Evolutionary conservation across 2,113 vertebrate species (phyloP), one percentile per base, ranked within the genome.

Genomic region (Lota lota): DNA sequence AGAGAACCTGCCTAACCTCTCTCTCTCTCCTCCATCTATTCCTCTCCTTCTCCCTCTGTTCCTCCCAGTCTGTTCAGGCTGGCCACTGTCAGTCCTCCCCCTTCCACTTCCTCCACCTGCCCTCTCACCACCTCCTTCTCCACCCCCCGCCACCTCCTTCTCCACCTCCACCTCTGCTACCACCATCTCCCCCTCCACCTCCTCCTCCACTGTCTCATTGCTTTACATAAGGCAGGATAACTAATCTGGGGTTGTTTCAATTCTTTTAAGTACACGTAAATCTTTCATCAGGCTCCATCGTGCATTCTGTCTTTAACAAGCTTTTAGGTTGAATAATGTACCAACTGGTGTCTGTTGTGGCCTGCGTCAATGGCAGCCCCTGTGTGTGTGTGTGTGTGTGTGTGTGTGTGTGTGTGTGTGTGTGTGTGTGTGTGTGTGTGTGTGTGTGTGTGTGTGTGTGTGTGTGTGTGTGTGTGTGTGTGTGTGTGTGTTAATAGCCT

Each of bases 371-470:
- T 6, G 28, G 4, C 4, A 33, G 28, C 28, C 28, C 28, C 28
- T 12, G 40, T 47, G 40, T 47, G 40, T 47, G 40, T 47, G 40
- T 47, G 40, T 47, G 40, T 47, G 40, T 47, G 40, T 47, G 40
- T 47, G 40, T 47, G 40, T 47, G 40, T 47, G 11, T 47, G 40
- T 47, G 5, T 28, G 17, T 28, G 22, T 62, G 61, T 60, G 59
- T 66, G 40, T 47, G 57, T 21, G 11, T 20, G 57, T 59, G 61
- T 5, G 11, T 17, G 20, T 8, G 60, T 40, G 67, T 71, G 57
- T 67, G 63, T 66, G 79, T 81, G 79, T 66, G 70, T 66, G 78
- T 66, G 75, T 5, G 61, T 60, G 80, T 64, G 78, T 72, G 79
- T 16, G 62, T 78, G 80, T 75, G 7, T 47, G 40, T 69, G 64